Percentiles rank a stretch among this genome's conserved stretches.
Evolutionary conservation across 2,888 invertebrate genomes (phyloP).

Genomic region (Ophonus ardosiacus): DNA sequence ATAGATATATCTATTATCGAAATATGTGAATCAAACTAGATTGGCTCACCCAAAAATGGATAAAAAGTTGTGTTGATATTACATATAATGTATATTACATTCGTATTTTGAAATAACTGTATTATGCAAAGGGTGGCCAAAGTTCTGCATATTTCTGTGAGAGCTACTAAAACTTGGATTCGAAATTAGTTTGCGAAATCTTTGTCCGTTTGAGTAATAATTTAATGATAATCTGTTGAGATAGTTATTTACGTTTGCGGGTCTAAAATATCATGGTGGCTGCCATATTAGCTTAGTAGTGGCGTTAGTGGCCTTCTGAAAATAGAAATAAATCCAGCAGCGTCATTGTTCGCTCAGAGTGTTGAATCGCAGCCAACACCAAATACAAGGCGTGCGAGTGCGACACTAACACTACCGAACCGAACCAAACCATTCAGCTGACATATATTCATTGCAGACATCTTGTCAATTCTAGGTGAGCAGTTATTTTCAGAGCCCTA

Average conservation of each 20-base stretch:
- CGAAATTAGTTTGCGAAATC: not conserved
- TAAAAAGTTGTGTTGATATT: too few relatives aligned
- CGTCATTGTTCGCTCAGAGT: conserved; percentile 44
- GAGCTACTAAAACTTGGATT: too few relatives aligned
- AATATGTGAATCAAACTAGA: too few relatives aligned
- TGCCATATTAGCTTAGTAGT: conserved; percentile 51
- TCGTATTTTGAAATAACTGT: too few relatives aligned
- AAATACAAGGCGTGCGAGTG: conserved; percentile 14
- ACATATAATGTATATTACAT: too few relatives aligned
- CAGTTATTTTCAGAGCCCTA: conserved; percentile 9
- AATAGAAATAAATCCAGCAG: conserved; percentile 67
- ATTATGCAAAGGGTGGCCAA: too few relatives aligned
- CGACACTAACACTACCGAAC: not conserved
- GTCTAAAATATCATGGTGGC: conserved; percentile 6
- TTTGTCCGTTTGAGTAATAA: not conserved
- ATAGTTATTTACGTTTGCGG: conserved; percentile 30
- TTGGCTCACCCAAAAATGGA: too few relatives aligned
- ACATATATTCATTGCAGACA: conserved; percentile 16
- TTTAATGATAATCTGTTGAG: not conserved
- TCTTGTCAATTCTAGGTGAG: conserved; percentile 34
- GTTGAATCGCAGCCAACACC: conserved; percentile 48
- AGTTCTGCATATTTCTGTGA: too few relatives aligned
- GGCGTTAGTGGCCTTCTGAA: conserved; percentile 69
- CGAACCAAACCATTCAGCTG: not conserved
- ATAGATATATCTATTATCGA: too few relatives aligned